Evolutionary conservation across 2,113 vertebrate species (phyloP), one percentile per base, ranked within the genome.

Genomic region (Garra rufa): DNA sequence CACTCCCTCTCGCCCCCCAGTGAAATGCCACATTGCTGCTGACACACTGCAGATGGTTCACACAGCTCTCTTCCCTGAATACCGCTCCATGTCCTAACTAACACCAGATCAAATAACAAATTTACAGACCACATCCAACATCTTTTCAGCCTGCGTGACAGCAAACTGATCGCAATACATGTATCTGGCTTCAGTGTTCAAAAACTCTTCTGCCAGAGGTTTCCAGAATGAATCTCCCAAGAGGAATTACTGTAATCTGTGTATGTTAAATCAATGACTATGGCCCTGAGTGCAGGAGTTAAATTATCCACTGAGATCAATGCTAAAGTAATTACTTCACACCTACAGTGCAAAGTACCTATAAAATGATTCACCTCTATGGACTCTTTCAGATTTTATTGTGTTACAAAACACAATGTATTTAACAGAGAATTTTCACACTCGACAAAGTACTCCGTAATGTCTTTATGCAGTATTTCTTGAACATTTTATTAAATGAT

Each of bases 171-270:
- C 41, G 1, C 7, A 44, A 44, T 38, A 78, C 28, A 61, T n/a
- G 1, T 30, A 44, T 44, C 74, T 84, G 30, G 55, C 50, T 59
- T 44, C 9, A 34, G 41, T 15, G 17, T 71, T 50, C 38, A 57
- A 57, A 57, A 57, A 8, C 21, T 28, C 82, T 14, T 34, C 19
- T 24, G 34, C 46, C 55, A 46, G 26, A 77, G 75, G 75, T 38
- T 55, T 77, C 55, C 34, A 48, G 17, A 81, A 81, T 81, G 3
- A n/a, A 48, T 38, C 34, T 28, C 50, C 21, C 65, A 74, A 13
- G 50, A 85, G 52, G 76, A 61, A 59, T 74, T 65, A 74, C 67
- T 65, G 59, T 81, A 50, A 52, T 81, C 70, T 81, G n/a, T 75
- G 55, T 41, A 43, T 34, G 67, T 80, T 63, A 63, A 74, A 81